A percentile compares a stretch with the other conserved stretches of the same genome.
These are phyloP conservation scores for Autographa gamma DNA, from an alignment of 2,888 invertebrate species.

Conservation along the genomic window DNA sequence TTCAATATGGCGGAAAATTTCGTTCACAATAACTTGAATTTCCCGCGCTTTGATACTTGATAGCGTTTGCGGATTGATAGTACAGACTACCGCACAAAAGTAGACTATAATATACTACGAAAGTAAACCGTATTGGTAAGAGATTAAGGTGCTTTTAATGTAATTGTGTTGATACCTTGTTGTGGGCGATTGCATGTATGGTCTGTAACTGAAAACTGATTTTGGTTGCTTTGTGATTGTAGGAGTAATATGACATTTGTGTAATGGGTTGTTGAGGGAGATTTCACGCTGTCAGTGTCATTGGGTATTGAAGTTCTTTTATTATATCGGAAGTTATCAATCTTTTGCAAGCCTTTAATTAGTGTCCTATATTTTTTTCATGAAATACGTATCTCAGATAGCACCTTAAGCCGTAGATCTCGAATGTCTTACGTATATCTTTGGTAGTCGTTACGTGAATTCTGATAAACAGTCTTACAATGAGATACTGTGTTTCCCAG, in stretches of 20 bases:
- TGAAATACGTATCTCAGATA: no score
- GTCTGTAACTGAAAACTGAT: slow-evolving; percentile 29
- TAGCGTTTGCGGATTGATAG: slow-evolving; percentile 31
- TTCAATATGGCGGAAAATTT: slow-evolving; percentile 25
- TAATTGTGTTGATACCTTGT: neutral
- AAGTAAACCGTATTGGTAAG: neutral
- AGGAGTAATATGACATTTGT: slow-evolving; percentile 19
- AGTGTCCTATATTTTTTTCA: no score
- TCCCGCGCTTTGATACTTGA: slow-evolving; percentile 28
- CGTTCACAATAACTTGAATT: slow-evolving; percentile 27
- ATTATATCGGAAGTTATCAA: no score
- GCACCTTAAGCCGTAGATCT: no score
- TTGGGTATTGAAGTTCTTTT: no score
- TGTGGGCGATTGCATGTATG: slow-evolving; percentile 8
- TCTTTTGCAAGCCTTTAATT: no score
- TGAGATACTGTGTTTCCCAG: no score
- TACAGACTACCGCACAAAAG: neutral
- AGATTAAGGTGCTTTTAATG: neutral
- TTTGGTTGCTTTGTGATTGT: slow-evolving; percentile 19
- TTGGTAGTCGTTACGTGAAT: no score
- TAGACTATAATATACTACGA: neutral
- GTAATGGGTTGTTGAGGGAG: neutral
- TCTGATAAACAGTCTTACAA: no score
- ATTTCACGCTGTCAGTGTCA: neutral
- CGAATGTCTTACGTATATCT: no score